Base-by-base conservation (phyloP, 2,113 vertebrate species). In the Chitala chitala region DNA sequence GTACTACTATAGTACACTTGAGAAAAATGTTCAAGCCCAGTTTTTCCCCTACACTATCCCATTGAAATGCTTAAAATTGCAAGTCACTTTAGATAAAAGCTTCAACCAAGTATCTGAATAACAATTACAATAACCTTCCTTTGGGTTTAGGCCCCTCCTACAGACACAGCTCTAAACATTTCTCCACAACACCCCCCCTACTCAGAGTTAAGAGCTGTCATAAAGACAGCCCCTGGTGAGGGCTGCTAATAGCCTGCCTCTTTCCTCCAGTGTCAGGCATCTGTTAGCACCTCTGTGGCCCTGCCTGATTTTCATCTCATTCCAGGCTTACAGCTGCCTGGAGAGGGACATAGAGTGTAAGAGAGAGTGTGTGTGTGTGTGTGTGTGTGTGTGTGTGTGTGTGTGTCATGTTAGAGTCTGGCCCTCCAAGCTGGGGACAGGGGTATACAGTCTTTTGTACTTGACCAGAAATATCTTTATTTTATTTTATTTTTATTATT, bases 211-310 rank as follows among this genome's bases (percentile, higher is more conserved):
- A 46, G 42, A 54, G 46, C 54, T 22, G 10, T 65, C 59, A 46
- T 26, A 22, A 22, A 71, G 20, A 36, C 26, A 46, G 26, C 54
- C 66, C 54, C 66, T 38, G 29, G 22, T 5, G 66, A 51, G 2
- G n/a, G 42, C 15, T 38, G 55, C 66, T 75, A 75, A 75, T 70
- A 61, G 74, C 55, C 20, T 33, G 50, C 69, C 64, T 66, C 64
- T 55, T 15, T 22, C 51, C 73, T 75, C 50, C 63, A 75, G 64
- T 65, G 13, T 9, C 48, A 58, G 3, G 26, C 64, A 59, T 75
- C 74, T 59, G 64, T 70, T 65, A 36, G 24, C 5, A n/a, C 26
- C 53, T 58, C 46, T 26, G 10, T 64, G 59, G 46, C 44, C 10
- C 58, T 31, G 72, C 20, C 3, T 50, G 6, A 15, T 59, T 75